Evolutionary conservation across 1,140 invertebrate genomes (phyloP), one percentile per base, ranked within the genome.

Genomic region (Archivesica marissinica): DNA sequence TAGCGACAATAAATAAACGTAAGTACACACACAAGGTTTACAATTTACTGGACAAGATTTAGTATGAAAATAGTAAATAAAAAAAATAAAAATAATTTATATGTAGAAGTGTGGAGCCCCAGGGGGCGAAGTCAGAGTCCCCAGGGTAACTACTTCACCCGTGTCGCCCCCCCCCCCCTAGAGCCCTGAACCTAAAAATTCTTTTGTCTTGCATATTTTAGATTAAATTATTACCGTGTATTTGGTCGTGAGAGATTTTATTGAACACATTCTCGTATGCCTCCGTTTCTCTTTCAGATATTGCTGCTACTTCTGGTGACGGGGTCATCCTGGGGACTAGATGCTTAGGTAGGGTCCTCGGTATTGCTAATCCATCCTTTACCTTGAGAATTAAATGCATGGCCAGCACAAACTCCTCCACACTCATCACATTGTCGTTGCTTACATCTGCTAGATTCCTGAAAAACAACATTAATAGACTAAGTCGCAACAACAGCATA

Each of bases 391-490:
- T 91, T 23, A 92, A 87, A 66, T 92, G 90, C 90, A 92, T 90
- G 30, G 88, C 88, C n/a, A 91, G 75, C 7, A 89, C 87, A 84
- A 92, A 92, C 85, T 92, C 92, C 52, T 90, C 88, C n/a, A 92
- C 89, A 86, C 90, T 89, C 28, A 92, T 78, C 15, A 92, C 86
- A 76, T 92, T 92, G 86, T 92, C 92, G 81, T 92, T 89, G 70
- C 86, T 91, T 0, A 92, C 86, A 85, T 92, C 91, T 20, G 90
- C 90, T 11, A 91, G 76, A 75, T 92, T 92, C 92, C 92, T 92
- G 88, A 44, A 87, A 82, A 17, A 25, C 11, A 33, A n/a, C 28
- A 13, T 30, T 76, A 76, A n/a, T 0, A 33, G 20, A 11, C 11
- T 50, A 11, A 50, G 44, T 50, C 44, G 9, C 20, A 50, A 11